Percentiles rank a stretch among this genome's conserved stretches.
These are phyloP conservation scores for Pristis pectinata DNA, from an alignment of 2,797 vertebrate genomes.

Conservation along the genomic window DNA sequence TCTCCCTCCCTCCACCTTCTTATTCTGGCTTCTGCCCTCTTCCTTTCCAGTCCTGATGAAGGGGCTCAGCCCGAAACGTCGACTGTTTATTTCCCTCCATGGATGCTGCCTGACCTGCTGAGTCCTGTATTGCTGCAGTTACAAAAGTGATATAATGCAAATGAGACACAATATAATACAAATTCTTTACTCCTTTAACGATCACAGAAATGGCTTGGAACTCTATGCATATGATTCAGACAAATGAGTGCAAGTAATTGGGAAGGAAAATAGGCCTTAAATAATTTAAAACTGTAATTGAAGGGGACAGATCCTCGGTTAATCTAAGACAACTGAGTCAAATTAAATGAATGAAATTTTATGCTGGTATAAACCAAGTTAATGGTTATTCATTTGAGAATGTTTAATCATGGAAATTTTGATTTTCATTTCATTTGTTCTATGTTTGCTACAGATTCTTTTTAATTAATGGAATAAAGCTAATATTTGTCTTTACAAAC, in stretches of 20 bases:
- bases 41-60: too few species aligned
- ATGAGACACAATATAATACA: background rate
- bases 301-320: background rate
- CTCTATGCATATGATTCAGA: background rate
- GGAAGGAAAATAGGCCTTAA: background rate
- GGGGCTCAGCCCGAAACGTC: too few species aligned
- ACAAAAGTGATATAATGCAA: too few species aligned
- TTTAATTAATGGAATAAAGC: background rate
- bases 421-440: background rate
- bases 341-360: conserved; percentile 9
- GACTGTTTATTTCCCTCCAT: too few species aligned
- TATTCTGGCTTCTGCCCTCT: too few species aligned
- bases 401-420: conserved; percentile 2
- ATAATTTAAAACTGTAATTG: background rate
- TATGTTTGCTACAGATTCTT: background rate
- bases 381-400: conserved; percentile 5
- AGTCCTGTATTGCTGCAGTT: too few species aligned
- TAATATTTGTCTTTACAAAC: background rate
- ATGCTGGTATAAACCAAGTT: background rate
- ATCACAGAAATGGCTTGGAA: background rate
- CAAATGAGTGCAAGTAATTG: background rate
- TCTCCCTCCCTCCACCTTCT: too few species aligned
- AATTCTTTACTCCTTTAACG: background rate
- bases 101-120: too few species aligned
- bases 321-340: background rate